phyloP scores from a whole-genome alignment of 2,888 invertebrate genomes.

The Oligia fasciuncula region DNA sequence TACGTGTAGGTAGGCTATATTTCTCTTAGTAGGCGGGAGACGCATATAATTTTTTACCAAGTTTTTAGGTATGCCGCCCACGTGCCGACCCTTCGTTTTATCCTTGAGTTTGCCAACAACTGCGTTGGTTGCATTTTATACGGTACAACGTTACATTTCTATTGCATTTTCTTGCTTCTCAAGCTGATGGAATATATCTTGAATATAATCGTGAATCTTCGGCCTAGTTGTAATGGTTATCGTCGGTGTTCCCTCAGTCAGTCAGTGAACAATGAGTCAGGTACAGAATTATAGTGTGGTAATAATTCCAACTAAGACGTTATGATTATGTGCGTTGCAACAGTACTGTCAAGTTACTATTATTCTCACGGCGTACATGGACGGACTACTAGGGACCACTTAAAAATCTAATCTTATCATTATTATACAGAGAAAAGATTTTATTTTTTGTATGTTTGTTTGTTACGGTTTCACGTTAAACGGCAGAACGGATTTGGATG shows the following conservation, averaged over 20 bases:
- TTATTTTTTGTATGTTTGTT: not conserved
- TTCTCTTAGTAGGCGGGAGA: constrained; percentile 68
- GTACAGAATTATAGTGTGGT: constrained; percentile 4
- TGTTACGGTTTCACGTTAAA: not conserved
- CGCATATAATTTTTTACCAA: constrained; percentile 80
- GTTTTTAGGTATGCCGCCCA: constrained; percentile 81
- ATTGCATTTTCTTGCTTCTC: constrained; percentile 47
- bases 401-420: not conserved
- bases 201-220: not conserved
- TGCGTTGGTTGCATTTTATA: constrained; percentile 82
- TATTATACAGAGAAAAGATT: not conserved
- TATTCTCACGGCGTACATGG: not conserved
- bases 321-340: constrained; percentile 19
- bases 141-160: constrained; percentile 59
- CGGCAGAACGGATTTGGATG: not conserved
- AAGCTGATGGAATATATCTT: constrained; percentile 21
- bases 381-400: not conserved
- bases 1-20: constrained; percentile 30
- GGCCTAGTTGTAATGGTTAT: not conserved
- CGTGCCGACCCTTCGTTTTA: constrained; percentile 77
- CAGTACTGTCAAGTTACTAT: constrained; percentile 14
- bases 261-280: constrained; percentile 14
- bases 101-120: constrained; percentile 76
- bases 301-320: constrained; percentile 7
- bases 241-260: not conserved